Evolutionary conservation across 2,797 vertebrate genomes (phyloP).

Genomic region (Octomys mimax): DNA sequence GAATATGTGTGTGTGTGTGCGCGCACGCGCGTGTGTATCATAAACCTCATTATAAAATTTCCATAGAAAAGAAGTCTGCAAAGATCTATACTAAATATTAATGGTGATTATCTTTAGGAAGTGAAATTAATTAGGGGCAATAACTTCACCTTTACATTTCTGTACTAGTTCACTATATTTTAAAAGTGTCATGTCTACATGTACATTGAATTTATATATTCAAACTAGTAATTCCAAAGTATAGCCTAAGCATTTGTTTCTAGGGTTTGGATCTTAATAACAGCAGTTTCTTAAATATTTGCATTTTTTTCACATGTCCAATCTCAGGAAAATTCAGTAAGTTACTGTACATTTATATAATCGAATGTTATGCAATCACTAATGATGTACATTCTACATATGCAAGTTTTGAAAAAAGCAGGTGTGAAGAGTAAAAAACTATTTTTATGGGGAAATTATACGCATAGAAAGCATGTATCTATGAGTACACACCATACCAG

Average conservation of each 20-base stretch:
- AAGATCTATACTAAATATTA: neutral
- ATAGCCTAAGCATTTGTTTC: neutral
- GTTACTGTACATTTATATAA: conserved; percentile 44
- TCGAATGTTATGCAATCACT: neutral
- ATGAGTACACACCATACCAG: neutral
- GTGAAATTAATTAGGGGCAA: conserved; percentile 33
- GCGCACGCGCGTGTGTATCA: too few relatives aligned
- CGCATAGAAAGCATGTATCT: conserved; percentile 12
- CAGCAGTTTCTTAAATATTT: conserved; percentile 40
- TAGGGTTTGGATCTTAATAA: conserved; percentile 12
- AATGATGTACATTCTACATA: neutral
- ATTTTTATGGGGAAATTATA: conserved; percentile 9
- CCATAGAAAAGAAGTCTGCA: neutral
- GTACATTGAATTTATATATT: neutral
- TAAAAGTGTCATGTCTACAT: neutral
- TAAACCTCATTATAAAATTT: neutral
- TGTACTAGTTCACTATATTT: conserved; percentile 48
- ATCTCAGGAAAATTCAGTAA: conserved; percentile 25
- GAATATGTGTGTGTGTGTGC: too few relatives aligned
- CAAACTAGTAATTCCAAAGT: neutral
- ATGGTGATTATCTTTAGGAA: conserved; percentile 42
- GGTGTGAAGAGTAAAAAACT: conserved; percentile 53
- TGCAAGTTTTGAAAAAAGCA: neutral
- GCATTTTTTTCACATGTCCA: conserved; percentile 33
- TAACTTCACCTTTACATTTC: conserved; percentile 26